Evolutionary conservation across 2,113 vertebrate genomes (phyloP).

Genomic region (Pimephales promelas): DNA sequence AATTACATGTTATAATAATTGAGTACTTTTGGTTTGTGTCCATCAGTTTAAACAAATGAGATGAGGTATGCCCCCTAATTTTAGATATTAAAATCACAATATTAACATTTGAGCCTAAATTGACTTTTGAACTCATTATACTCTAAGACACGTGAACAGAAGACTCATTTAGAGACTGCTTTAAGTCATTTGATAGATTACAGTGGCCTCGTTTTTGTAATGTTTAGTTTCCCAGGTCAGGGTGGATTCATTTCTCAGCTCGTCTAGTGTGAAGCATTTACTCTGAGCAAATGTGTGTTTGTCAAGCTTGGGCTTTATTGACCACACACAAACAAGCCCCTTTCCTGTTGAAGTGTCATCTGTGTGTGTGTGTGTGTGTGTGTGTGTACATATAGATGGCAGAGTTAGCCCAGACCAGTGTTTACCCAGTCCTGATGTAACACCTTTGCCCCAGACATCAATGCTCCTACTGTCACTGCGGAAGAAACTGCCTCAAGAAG

Average conservation of each 20-base stretch:
- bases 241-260: slow-evolving; percentile 52
- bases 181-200: slow-evolving; percentile 23
- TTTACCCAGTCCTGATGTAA: slow-evolving; percentile 74
- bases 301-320: slow-evolving; percentile 78
- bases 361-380: background rate
- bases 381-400: slow-evolving; percentile 67
- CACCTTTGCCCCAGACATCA: slow-evolving; percentile 75
- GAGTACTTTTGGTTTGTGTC: too few species aligned
- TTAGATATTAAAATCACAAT: too few species aligned
- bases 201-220: slow-evolving; percentile 18
- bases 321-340: slow-evolving; percentile 68
- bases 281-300: slow-evolving; percentile 74
- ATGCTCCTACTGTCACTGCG: slow-evolving; percentile 68
- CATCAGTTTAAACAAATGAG: too few species aligned
- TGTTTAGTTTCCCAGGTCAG: slow-evolving; percentile 37
- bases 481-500: slow-evolving; percentile 15
- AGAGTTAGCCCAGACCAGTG: slow-evolving; percentile 71
- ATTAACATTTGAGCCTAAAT: background rate
- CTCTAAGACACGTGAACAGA: background rate
- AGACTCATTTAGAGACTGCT: slow-evolving; percentile 13
- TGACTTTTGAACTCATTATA: background rate
- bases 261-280: slow-evolving; percentile 61
- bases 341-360: slow-evolving; percentile 67
- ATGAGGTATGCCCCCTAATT: too few species aligned
- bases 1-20: too few species aligned